Evolutionary conservation across 2,113 vertebrate species (phyloP), one percentile per base, ranked within the genome.

Genomic region (Cottus gobio): DNA sequence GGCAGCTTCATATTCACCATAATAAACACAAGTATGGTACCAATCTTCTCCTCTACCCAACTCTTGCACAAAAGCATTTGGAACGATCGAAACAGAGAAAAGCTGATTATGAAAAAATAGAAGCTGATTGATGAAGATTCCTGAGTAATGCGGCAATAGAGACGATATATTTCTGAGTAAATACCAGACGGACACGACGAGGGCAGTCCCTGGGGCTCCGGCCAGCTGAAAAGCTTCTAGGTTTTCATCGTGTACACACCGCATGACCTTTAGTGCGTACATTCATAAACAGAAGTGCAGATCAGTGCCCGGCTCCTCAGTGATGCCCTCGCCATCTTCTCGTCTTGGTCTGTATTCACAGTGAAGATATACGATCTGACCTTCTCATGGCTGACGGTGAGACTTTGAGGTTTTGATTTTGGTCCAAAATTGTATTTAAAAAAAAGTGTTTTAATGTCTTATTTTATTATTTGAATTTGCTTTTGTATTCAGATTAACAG

Each of bases 221-320:
- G 79, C 56, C 5, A 0, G 16, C 54, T 74, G 77, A 90, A 62
- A 75, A 37, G 44, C 79, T 85, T 87, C 89, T 90, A 0, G 12
- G 10, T 9, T 65, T 60, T 39, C 88, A 84, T 93, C 92, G 7
- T 87, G 89, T 31, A 42, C 87, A 70, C 90, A 79, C 89, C 15
- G 3, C 15, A 9, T 6, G 5, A 4, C 80, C 75, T 95, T 93
- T n/a, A 54, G 80, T 36, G 88, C 75, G 83, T 50, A 52, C 88
- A 91, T 80, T 93, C 93, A 94, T 85, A 42, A 68, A 77, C 65
- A 93, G 89, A 87, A 88, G 77, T 11, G 28, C 67, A 24, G 2
- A 61, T 88, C 90, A 71, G 79, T 0, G 54, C 3, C 82, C 22
- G 68, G 77, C 30, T 73, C 77, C 82, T 63, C 65, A 66, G 44